Conservation (phyloP, 1,140 invertebrate genomes). For the Leptopilina clavipes region DNA sequence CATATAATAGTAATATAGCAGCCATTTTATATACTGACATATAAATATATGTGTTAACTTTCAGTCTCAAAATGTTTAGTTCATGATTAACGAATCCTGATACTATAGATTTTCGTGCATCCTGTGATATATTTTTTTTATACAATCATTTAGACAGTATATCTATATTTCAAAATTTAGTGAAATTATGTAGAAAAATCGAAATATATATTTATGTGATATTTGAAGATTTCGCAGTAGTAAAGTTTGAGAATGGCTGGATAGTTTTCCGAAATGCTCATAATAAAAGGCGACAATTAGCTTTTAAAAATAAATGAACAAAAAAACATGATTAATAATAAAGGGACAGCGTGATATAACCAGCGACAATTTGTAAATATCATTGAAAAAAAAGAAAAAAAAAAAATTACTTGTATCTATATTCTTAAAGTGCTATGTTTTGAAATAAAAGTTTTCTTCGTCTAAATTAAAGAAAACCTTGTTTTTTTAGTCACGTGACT, state of each 20-base stretch:
- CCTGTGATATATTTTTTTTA: constrained; percentile 25
- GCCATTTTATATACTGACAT: constrained; percentile 30
- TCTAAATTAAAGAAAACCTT: constrained; percentile 48
- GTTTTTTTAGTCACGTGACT: constrained; percentile 47
- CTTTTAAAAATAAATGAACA: constrained; percentile 19
- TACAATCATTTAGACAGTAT: constrained; percentile 12
- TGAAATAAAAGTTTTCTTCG: constrained; percentile 59
- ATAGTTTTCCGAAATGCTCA: constrained; percentile 35
- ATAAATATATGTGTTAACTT: not conserved
- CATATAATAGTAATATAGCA: not conserved
- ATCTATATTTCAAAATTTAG: constrained; percentile 1
- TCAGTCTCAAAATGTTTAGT: not conserved
- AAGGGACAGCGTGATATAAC: constrained; percentile 34
- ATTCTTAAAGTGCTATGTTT: constrained; percentile 48
- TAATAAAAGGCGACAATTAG: constrained; percentile 26
- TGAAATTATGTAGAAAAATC: not conserved
- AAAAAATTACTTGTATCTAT: constrained; percentile 22
- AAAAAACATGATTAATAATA: not conserved
- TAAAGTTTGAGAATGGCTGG: constrained; percentile 64
- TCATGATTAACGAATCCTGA: constrained; percentile 17
- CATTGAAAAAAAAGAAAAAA: not conserved
- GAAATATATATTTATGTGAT: constrained; percentile 29
- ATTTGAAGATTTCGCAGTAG: constrained; percentile 26
- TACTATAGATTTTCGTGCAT: constrained; percentile 26
- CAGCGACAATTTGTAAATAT: constrained; percentile 29